Base-by-base conservation (phyloP, 2,888 invertebrate species). In the Ctenicera cuprea region DNA sequence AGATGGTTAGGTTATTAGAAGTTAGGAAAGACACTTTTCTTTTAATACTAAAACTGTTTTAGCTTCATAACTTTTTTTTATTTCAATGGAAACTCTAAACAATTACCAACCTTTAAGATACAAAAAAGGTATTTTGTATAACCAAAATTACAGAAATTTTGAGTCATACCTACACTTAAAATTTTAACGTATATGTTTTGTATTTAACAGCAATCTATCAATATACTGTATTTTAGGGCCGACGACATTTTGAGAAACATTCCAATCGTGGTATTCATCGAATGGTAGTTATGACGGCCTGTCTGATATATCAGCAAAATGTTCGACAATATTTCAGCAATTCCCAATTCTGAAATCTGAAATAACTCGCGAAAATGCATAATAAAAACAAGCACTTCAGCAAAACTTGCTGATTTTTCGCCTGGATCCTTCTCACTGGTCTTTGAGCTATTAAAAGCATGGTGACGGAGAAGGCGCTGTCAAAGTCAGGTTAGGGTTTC, bases 401-500 rank as follows among this genome's bases (percentile, higher is more conserved):
- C 59, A 57, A 70, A 71, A 52, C 65, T 41, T 33, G 18, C 33
- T 1, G 33, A 37, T 69, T 41, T 62, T 73, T 68, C 67, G 37
- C 12, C 18, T 16, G n/a, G 41, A 41, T 59, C 18, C 30, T 65
- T 64, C 61, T 41, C 45, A 54, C 54, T 61, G 48, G 68, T 59
- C 50, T 74, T 74, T 70, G 61, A 59, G 61, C 61, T 66, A 74
- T 74, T 70, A 74, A 74, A 66, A 64, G 61, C 30, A 65, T 26
- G 65, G 50, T 18, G 70, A 66, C 45, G 22, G 65, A 70, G 38
- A 65, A 45, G 62, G 52, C 37, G 66, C 52, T 62, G 73, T 74
- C 70, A 74, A 74, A 74, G 66, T 66, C 61, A 52, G 41, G 70
- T 74, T 54, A 62, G 61, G 61, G 61, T 74, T 70, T 64, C 65